These are phyloP conservation scores for Clarias laeviceps DNA, from an alignment of 2,797 vertebrate species.

Conservation along the genomic window DNA sequence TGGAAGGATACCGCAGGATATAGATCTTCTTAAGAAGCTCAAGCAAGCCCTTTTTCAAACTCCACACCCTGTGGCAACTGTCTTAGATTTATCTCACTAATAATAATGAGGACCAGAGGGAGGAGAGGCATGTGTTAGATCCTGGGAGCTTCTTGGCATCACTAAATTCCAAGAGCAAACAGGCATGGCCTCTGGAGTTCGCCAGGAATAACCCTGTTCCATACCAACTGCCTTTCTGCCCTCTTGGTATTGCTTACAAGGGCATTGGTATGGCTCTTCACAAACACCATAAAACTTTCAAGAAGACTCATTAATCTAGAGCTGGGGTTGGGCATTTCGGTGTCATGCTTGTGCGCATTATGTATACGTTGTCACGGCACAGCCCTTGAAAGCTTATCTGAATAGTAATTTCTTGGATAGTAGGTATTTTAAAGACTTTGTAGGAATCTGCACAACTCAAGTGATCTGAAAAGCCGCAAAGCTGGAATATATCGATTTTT, in stretches of 20 bases:
- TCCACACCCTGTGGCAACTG: neutral
- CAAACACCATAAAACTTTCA: slow-evolving; percentile 9
- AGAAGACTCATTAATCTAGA: neutral
- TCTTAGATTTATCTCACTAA: neutral
- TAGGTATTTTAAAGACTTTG: neutral
- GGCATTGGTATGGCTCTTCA: slow-evolving; percentile 29
- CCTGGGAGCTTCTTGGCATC: slow-evolving; percentile 23
- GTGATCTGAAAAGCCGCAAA: neutral
- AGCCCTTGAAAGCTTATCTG: no score
- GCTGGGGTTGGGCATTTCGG: neutral
- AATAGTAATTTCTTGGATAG: no score
- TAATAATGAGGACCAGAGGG: neutral
- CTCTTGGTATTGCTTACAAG: slow-evolving; percentile 36
- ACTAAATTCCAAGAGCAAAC: slow-evolving; percentile 40
- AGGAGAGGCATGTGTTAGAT: slow-evolving; percentile 7
- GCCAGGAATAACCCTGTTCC: slow-evolving; percentile 44
- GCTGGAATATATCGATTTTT: no score
- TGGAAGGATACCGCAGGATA: neutral
- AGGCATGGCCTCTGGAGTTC: slow-evolving; percentile 19
- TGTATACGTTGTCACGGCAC: neutral
- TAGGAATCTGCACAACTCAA: neutral
- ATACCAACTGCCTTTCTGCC: slow-evolving; percentile 51
- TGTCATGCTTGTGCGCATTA: neutral
- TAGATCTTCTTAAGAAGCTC: neutral
- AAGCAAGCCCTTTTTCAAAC: neutral